Percentiles rank a stretch among this genome's conserved stretches.
These are phyloP conservation scores for Huso huso DNA, from an alignment of 2,797 vertebrate species.

Conservation along the genomic window DNA sequence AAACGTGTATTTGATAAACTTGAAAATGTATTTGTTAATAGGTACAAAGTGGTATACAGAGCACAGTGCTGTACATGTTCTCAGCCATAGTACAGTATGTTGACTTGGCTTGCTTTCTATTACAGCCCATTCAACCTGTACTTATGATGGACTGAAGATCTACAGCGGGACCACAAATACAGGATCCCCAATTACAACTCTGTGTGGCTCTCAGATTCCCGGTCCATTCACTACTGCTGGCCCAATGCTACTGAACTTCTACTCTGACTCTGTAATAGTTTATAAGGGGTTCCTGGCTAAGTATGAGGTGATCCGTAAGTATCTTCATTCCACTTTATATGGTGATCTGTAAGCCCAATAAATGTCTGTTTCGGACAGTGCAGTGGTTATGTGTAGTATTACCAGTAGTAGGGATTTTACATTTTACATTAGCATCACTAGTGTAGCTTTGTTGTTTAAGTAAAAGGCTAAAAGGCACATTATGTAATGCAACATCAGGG, in stretches of 20 bases:
- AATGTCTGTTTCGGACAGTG: no score
- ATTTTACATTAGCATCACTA: no score
- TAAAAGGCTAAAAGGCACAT: no score
- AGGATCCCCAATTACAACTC: conserved; percentile 40
- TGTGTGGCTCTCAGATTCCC: conserved; percentile 70
- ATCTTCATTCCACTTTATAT: not conserved
- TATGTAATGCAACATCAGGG: no score
- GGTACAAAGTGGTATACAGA: no score
- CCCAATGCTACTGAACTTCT: conserved; percentile 76
- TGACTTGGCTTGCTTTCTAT: not conserved
- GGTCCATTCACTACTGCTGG: conserved; percentile 60
- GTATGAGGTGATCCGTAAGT: conserved; percentile 71
- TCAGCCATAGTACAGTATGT: not conserved
- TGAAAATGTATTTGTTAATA: no score
- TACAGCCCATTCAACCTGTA: conserved; percentile 59
- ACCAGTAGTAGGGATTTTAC: no score
- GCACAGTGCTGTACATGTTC: no score
- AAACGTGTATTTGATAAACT: no score
- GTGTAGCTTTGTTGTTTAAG: no score
- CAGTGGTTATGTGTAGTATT: no score
- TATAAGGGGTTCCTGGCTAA: conserved; percentile 75
- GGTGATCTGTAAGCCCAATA: no score
- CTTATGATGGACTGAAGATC: conserved; percentile 72
- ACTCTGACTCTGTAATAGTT: conserved; percentile 55
- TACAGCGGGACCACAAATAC: conserved; percentile 39